Evolutionary conservation across 35 echinoderm and acorn worm genomes (phyloP).

Genomic region (Hemicentrotus pulcherrimus): DNA sequence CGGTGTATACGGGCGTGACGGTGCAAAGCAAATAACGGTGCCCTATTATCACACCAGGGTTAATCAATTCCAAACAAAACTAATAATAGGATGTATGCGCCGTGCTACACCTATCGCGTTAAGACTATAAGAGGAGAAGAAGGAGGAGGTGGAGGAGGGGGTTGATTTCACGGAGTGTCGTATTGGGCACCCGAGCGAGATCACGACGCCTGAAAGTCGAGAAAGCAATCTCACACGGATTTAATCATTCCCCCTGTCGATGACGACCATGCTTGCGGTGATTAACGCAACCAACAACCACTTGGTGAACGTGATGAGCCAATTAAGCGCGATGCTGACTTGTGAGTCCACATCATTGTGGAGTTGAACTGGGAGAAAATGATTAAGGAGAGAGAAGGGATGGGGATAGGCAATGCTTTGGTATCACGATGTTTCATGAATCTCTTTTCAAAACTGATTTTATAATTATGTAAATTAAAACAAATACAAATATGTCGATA

Average conservation of each 20-base stretch:
- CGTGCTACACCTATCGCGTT: not conserved
- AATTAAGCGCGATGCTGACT: not conserved
- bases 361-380: not conserved
- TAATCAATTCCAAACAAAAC: not conserved
- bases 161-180: not conserved
- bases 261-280: not conserved
- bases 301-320: not conserved
- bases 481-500: too few relatives aligned
- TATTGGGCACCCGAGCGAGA: not conserved
- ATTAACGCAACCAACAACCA: not conserved
- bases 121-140: too few relatives aligned
- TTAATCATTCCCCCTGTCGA: constrained; percentile 10
- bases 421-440: not conserved
- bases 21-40: not conserved
- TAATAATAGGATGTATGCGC: not conserved
- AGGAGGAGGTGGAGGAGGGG: too few relatives aligned
- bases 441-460: not conserved
- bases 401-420: not conserved
- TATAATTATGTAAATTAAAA: too few relatives aligned
- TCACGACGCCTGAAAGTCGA: not conserved
- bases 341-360: not conserved
- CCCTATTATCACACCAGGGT: not conserved
- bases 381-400: not conserved
- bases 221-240: constrained; percentile 1
- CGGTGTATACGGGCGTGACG: not conserved